phyloP scores from a whole-genome alignment of 2,888 invertebrate genomes.

The Ecliptopera silaceata region DNA sequence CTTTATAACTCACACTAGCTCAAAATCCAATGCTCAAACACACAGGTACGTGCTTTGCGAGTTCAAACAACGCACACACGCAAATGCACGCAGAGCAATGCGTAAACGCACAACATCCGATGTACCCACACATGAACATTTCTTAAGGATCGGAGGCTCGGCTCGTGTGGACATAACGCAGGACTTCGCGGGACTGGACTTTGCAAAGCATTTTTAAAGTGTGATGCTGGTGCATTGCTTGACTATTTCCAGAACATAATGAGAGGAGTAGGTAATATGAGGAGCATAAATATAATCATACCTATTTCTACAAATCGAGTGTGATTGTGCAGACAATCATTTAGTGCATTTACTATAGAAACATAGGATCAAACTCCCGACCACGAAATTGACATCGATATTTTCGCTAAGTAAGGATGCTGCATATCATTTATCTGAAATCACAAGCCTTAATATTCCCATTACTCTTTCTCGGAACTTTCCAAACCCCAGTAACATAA shows the following conservation, averaged over 20 bases:
- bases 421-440: background rate
- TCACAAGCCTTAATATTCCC: background rate
- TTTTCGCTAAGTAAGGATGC: no score
- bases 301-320: no score
- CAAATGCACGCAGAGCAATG: constrained; percentile 10
- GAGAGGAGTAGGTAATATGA: no score
- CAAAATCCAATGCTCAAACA: constrained; percentile 5
- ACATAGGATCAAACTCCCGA: background rate
- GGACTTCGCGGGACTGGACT: constrained; percentile 40
- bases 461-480: constrained; percentile 1
- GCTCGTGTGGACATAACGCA: constrained; percentile 48
- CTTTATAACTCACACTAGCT: constrained; percentile 23
- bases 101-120: constrained; percentile 27
- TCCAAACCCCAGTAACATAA: background rate
- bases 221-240: constrained; percentile 3
- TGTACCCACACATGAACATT: constrained; percentile 13
- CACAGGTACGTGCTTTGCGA: constrained; percentile 8
- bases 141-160: constrained; percentile 21
- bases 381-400: background rate
- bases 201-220: constrained; percentile 26
- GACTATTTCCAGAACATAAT: constrained; percentile 8
- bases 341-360: no score
- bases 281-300: no score
- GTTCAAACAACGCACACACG: constrained; percentile 22
- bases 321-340: no score